Percentiles rank a stretch among this genome's conserved stretches.
Evolutionary conservation across 2,797 vertebrate species (phyloP).

Genomic region (Poeciliopsis infans): DNA sequence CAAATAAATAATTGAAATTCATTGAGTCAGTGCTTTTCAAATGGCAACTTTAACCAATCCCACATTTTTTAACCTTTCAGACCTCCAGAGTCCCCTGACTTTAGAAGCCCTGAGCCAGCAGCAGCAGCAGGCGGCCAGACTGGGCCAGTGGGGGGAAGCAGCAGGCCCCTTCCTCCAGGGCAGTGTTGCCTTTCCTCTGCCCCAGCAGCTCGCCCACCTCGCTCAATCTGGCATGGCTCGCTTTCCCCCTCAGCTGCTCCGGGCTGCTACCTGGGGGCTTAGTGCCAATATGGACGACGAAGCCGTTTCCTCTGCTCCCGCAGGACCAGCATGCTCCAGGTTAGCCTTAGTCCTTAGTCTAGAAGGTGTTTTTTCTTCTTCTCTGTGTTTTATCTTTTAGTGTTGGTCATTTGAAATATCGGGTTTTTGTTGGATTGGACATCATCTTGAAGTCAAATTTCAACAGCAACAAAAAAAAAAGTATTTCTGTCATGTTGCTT

Average conservation of each 20-base stretch:
- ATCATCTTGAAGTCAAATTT: neutral
- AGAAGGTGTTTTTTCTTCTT: neutral
- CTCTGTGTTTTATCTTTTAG: no score
- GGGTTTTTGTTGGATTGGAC: neutral
- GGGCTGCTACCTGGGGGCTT: slow-evolving; percentile 89
- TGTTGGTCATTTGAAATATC: neutral
- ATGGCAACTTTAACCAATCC: slow-evolving; percentile 18
- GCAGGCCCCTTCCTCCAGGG: slow-evolving; percentile 90
- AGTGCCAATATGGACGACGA: slow-evolving; percentile 88
- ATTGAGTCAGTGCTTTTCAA: neutral
- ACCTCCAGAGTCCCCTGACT: slow-evolving; percentile 88
- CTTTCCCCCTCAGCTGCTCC: slow-evolving; percentile 89
- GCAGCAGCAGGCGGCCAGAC: slow-evolving; percentile 85
- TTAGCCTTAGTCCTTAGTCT: slow-evolving; percentile 48
- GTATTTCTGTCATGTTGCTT: neutral
- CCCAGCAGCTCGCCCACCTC: slow-evolving; percentile 90
- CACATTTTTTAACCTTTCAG: slow-evolving; percentile 71
- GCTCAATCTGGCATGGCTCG: slow-evolving; percentile 89
- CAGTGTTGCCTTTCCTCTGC: slow-evolving; percentile 87
- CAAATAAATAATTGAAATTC: neutral
- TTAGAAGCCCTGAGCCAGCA: slow-evolving; percentile 90
- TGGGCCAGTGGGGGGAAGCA: slow-evolving; percentile 94
- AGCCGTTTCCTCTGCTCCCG: slow-evolving; percentile 57
- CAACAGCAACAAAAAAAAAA: neutral
- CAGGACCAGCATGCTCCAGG: slow-evolving; percentile 88